Evolutionary conservation across 2,888 invertebrate species (phyloP).

Genomic region (Drosophila paucipuncta): DNA sequence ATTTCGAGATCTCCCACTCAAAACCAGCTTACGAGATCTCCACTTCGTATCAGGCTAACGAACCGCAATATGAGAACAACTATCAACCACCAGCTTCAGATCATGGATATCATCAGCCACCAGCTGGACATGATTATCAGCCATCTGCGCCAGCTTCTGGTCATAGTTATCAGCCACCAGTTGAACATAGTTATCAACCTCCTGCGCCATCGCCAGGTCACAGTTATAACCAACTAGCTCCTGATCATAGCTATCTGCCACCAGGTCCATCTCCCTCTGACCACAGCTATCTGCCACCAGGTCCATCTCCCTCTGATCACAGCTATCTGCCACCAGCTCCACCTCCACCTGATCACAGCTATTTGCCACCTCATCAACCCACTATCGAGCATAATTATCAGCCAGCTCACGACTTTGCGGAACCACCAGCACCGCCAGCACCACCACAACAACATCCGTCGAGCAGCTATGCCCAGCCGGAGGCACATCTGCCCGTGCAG

Average conservation of each 20-base stretch:
- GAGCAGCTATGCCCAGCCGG: conserved; percentile 36
- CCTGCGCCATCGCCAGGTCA: conserved; percentile 1
- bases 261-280: background rate
- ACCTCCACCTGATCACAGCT: background rate
- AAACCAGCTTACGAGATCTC: conserved; percentile 80
- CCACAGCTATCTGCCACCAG: background rate
- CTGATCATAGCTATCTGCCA: background rate
- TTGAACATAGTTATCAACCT: conserved; percentile 8
- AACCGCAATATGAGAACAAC: conserved; percentile 44
- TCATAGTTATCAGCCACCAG: conserved; percentile 11
- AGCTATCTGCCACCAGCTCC: background rate
- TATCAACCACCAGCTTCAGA: conserved; percentile 50
- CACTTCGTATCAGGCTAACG: conserved; percentile 59
- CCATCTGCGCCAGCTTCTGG: conserved; percentile 15
- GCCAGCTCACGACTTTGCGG: conserved; percentile 10
- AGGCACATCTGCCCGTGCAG: conserved; percentile 36
- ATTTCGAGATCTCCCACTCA: conserved; percentile 80
- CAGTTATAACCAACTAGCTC: background rate
- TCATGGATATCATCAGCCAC: conserved; percentile 12
- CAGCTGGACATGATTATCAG: conserved; percentile 13
- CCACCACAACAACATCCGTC: conserved; percentile 14
- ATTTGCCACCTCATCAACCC: background rate
- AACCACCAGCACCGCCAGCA: conserved; percentile 19
- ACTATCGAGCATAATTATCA: background rate
- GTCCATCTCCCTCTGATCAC: background rate